phyloP scores from a whole-genome alignment of 2,797 vertebrate genomes.

The Peromyscus nudipes region DNA sequence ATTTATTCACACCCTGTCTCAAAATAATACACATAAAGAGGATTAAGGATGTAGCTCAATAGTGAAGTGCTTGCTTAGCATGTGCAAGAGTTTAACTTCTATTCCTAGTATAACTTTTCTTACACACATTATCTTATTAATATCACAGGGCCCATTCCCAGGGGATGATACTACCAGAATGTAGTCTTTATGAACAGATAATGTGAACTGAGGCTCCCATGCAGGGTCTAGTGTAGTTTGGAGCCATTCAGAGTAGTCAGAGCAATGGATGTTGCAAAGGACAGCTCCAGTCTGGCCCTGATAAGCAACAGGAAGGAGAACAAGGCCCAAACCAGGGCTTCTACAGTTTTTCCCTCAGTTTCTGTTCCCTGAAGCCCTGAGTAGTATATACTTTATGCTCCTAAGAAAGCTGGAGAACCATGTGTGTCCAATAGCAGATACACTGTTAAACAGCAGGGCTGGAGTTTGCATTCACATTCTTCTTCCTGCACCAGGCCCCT shows the following conservation, averaged over 20 bases:
- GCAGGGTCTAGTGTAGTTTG: not conserved
- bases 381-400: not conserved
- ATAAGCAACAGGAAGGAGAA: not conserved
- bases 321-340: not conserved
- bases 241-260: not conserved
- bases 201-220: not conserved
- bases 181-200: not conserved
- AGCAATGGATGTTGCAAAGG: not conserved
- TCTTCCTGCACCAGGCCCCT: not conserved
- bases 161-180: not conserved
- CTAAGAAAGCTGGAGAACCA: accelerated
- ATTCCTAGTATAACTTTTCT: not conserved
- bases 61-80: not conserved
- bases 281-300: not conserved
- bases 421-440: not conserved
- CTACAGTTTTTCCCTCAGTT: not conserved
- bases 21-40: not conserved
- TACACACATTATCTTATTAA: not conserved
- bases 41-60: not conserved
- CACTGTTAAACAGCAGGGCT: not conserved
- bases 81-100: not conserved
- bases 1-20: not conserved
- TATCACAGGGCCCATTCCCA: not conserved
- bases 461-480: not conserved
- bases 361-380: not conserved